Evolutionary conservation across 1,140 invertebrate species (phyloP).

Genomic region (Helicoverpa zea): DNA sequence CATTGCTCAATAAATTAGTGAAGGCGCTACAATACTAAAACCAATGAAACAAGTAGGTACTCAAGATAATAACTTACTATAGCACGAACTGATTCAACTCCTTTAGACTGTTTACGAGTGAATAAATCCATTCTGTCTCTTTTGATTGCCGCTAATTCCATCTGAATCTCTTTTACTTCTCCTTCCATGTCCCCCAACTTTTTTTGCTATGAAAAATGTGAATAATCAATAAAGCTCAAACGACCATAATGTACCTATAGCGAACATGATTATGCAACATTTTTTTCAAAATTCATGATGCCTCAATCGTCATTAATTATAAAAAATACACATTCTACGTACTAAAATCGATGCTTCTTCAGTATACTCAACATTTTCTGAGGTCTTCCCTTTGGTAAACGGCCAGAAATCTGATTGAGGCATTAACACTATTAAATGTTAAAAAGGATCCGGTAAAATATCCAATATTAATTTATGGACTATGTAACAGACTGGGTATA

Average conservation of each 20-base stretch:
- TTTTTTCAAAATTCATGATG: no score
- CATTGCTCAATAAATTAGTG: background rate
- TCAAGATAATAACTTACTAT: background rate
- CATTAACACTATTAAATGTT: conserved; percentile 53
- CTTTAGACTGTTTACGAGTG: conserved; percentile 9
- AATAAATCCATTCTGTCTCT: conserved; percentile 85
- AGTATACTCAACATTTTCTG: conserved; percentile 44
- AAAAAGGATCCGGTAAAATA: conserved; percentile 24
- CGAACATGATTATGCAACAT: background rate
- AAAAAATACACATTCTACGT: conserved; percentile 43
- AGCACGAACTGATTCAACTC: conserved; percentile 3
- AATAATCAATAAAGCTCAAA: background rate
- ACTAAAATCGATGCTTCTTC: conserved; percentile 61
- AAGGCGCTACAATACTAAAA: background rate
- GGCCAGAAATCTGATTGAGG: conserved; percentile 70
- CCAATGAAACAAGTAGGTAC: background rate
- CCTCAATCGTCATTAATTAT: background rate
- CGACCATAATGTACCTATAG: background rate
- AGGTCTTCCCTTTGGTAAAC: conserved; percentile 54
- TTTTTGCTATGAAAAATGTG: conserved; percentile 83
- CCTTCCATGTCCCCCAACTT: conserved; percentile 88
- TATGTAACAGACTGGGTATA: conserved; percentile 22
- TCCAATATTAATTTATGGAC: conserved; percentile 13
- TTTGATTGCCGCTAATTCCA: conserved; percentile 87
- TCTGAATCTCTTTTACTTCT: conserved; percentile 88